A percentile compares a stretch with the other conserved stretches of the same genome.
phyloP scores from a whole-genome alignment of 2,113 vertebrate species.

The Sorex fumeus region DNA sequence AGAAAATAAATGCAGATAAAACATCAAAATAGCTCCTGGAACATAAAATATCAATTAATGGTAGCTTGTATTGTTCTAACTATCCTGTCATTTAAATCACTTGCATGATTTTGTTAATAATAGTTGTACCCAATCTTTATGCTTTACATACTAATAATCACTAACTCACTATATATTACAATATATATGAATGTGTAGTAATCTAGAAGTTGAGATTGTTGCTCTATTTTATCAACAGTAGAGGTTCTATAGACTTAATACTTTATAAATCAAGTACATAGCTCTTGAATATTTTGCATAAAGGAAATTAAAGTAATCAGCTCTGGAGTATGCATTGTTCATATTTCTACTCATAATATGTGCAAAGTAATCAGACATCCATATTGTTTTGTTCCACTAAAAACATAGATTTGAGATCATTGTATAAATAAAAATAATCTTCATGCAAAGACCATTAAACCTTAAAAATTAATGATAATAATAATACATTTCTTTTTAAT shows the following conservation, averaged over 20 bases:
- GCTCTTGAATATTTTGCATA: conserved; percentile 19
- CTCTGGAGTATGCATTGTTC: not conserved
- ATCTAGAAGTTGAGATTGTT: not conserved
- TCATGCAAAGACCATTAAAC: conserved; percentile 26
- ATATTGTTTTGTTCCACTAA: conserved; percentile 59
- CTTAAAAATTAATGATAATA: conserved; percentile 44
- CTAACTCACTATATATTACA: conserved; percentile 3
- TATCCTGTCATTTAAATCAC: not conserved
- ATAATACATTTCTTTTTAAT: conserved; percentile 54
- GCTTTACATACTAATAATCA: not conserved
- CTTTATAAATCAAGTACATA: conserved; percentile 2
- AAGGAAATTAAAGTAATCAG: not conserved
- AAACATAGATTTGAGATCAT: conserved; percentile 45
- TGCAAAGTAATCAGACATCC: conserved; percentile 39
- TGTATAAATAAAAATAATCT: conserved; percentile 59
- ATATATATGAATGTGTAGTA: not conserved
- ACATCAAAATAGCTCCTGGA: not conserved
- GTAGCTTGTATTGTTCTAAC: not conserved
- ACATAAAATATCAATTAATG: not conserved
- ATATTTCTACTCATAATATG: conserved; percentile 16
- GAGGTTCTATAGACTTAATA: not conserved
- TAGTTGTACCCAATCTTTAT: not conserved
- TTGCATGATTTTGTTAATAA: not conserved
- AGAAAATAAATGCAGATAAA: not conserved
- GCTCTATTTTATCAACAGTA: not conserved